A percentile compares a stretch with the other conserved stretches of the same genome.
Conservation (phyloP, 2,797 vertebrate genomes). For the Carapus acus region DNA sequence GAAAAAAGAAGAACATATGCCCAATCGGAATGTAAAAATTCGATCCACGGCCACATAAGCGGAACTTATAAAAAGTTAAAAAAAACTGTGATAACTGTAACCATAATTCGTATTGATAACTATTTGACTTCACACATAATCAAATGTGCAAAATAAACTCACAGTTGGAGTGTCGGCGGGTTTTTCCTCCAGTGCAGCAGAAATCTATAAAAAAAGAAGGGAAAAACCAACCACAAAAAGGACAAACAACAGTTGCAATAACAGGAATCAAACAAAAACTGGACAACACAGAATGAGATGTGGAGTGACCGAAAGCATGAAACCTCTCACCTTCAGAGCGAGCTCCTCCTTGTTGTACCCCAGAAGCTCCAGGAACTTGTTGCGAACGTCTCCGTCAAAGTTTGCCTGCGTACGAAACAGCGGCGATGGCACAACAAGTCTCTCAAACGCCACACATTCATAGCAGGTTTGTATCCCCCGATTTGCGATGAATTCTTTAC, state of each 20-base stretch:
- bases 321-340: constrained; percentile 82
- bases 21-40: too few species aligned
- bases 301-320: not conserved
- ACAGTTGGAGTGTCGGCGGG: constrained; percentile 67
- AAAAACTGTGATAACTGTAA: too few species aligned
- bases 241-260: not conserved
- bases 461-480: too few species aligned
- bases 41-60: too few species aligned
- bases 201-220: constrained; percentile 73
- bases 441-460: too few species aligned
- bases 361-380: constrained; percentile 89
- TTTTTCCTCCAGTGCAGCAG: constrained; percentile 74
- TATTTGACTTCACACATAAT: too few species aligned
- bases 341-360: constrained; percentile 91
- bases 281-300: not conserved
- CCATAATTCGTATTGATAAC: too few species aligned
- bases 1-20: too few species aligned
- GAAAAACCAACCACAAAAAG: too few species aligned
- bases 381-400: constrained; percentile 87
- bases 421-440: too few species aligned
- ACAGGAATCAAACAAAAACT: not conserved
- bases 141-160: constrained; percentile 33
- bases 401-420: constrained; percentile 76
- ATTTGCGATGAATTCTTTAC: constrained; percentile 55
- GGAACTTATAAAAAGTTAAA: too few species aligned